Percentiles rank a stretch among this genome's conserved stretches.
phyloP scores from a whole-genome alignment of 2,888 invertebrate genomes.

The Andrena camellia region DNA sequence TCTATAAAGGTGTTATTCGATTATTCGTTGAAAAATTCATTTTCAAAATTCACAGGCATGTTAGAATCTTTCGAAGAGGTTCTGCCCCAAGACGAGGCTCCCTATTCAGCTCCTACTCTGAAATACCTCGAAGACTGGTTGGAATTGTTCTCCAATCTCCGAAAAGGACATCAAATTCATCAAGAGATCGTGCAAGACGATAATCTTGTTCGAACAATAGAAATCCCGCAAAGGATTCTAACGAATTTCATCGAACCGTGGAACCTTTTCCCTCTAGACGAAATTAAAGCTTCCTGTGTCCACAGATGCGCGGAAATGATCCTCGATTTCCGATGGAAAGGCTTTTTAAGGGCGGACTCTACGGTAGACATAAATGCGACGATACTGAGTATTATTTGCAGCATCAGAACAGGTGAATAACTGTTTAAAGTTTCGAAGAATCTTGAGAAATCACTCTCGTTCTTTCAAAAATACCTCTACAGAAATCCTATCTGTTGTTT shows the following conservation, averaged over 20 bases:
- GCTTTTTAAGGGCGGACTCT: conserved; percentile 60
- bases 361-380: conserved; percentile 37
- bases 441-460: no score
- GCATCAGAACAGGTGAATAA: conserved; percentile 71
- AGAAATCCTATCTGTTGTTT: background rate
- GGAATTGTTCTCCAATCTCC: conserved; percentile 47
- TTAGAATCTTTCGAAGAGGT: conserved; percentile 60
- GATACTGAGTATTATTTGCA: conserved; percentile 70
- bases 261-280: conserved; percentile 74
- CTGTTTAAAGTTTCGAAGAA: background rate
- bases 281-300: conserved; percentile 73
- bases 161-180: conserved; percentile 36
- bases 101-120: conserved; percentile 40
- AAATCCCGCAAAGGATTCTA: conserved; percentile 72
- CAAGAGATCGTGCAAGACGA: conserved; percentile 47
- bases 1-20: background rate
- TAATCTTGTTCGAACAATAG: conserved; percentile 43
- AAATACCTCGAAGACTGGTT: conserved; percentile 68
- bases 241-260: conserved; percentile 68
- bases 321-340: conserved; percentile 71
- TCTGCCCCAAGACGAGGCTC: conserved; percentile 41
- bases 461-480: no score
- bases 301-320: conserved; percentile 76
- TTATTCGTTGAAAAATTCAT: background rate
- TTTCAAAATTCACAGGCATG: conserved; percentile 34